Evolutionary conservation across 2,888 invertebrate genomes (phyloP).

Genomic region (Tetrapedia diversipes): DNA sequence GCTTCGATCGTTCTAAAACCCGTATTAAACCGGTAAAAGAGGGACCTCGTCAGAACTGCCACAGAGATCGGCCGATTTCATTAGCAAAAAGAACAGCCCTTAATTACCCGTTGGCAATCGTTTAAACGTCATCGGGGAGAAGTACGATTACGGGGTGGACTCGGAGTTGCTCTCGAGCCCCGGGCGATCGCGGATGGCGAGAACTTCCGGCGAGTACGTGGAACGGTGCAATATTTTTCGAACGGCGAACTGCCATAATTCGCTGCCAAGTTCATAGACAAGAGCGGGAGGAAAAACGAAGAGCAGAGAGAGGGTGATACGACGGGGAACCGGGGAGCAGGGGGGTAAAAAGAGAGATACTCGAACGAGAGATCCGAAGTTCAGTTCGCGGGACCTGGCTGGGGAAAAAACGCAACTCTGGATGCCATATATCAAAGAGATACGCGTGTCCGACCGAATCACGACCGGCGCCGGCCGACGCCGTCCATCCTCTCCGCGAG

Average conservation of each 20-base stretch:
- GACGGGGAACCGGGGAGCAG: conserved; percentile 23
- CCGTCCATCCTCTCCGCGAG: conserved; percentile 46
- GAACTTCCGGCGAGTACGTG: conserved; percentile 9
- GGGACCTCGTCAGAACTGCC: not conserved
- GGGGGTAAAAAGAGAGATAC: conserved; percentile 25
- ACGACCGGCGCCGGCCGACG: conserved; percentile 53
- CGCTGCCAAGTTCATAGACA: conserved; percentile 52
- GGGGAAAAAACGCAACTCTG: conserved; percentile 61
- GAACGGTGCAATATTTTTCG: conserved; percentile 42
- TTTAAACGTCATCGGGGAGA: conserved; percentile 1
- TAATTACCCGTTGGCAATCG: conserved; percentile 12
- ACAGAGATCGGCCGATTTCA: not conserved
- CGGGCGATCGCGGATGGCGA: conserved; percentile 6
- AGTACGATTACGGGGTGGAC: conserved; percentile 1
- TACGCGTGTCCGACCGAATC: conserved; percentile 74
- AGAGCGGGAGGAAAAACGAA: conserved; percentile 4
- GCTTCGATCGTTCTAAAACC: too few species aligned
- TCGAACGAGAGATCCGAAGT: conserved; percentile 49
- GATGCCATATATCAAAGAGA: conserved; percentile 74
- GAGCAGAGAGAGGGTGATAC: not conserved
- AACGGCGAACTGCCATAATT: conserved; percentile 44
- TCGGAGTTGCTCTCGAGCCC: not conserved
- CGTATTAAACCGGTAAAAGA: too few species aligned
- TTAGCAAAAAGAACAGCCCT: not conserved
- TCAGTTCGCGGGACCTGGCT: conserved; percentile 20